phyloP scores from a whole-genome alignment of 2,113 vertebrate species.

The Gymnorhina tibicen region DNA sequence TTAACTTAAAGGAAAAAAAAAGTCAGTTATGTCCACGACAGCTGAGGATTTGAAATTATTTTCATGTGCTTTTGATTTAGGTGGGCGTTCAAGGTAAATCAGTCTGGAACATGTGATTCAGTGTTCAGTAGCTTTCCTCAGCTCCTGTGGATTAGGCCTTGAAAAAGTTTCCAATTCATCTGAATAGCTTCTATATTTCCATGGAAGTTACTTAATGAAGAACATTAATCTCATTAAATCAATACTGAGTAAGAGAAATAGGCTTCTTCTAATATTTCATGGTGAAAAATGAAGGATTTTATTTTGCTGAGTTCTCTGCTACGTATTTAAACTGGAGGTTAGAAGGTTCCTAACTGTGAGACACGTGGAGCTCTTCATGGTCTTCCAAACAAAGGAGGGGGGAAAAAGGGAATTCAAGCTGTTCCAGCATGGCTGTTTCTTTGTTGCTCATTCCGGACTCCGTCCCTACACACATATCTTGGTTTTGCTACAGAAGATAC shows the following conservation, averaged over 20 bases:
- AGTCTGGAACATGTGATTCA: background rate
- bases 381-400: background rate
- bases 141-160: background rate
- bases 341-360: background rate
- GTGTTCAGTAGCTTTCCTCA: background rate
- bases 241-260: background rate
- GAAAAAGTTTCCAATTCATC: background rate
- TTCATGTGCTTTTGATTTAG: background rate
- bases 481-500: background rate
- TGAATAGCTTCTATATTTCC: background rate
- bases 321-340: background rate
- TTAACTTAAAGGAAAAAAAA: background rate
- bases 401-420: background rate
- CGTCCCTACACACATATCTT: background rate
- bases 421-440: background rate
- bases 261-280: background rate
- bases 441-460: background rate
- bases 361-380: background rate
- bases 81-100: background rate
- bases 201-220: background rate
- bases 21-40: background rate
- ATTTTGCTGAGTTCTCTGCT: background rate
- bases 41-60: background rate
- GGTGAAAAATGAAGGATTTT: background rate
- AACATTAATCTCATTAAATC: background rate